Evolutionary conservation across 2,888 invertebrate species (phyloP).

Genomic region (Octonoba sinensis): DNA sequence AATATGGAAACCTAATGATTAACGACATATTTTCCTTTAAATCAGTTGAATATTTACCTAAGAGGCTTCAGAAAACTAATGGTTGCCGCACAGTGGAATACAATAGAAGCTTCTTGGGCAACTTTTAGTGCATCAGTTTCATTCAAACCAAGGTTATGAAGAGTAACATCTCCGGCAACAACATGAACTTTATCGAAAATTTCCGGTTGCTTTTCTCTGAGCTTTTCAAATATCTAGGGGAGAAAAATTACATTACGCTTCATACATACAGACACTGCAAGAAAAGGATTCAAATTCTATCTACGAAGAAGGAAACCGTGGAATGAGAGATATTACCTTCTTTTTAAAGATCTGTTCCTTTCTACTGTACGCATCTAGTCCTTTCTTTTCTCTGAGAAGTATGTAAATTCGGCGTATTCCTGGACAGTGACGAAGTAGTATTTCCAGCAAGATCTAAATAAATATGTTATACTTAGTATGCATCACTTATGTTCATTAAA

Average conservation of each 20-base stretch:
- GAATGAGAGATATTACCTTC: constrained; percentile 76
- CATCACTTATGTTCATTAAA: not conserved
- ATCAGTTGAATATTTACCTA: constrained; percentile 66
- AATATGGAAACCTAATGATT: too few species aligned
- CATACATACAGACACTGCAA: not conserved
- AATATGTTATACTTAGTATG: not conserved
- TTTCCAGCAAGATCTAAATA: constrained; percentile 81
- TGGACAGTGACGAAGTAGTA: constrained; percentile 85
- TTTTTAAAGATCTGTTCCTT: constrained; percentile 81
- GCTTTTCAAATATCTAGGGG: constrained; percentile 31
- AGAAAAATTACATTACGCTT: not conserved
- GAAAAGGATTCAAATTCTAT: not conserved
- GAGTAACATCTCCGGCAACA: constrained; percentile 63
- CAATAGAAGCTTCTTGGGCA: constrained; percentile 72
- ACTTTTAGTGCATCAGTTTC: constrained; percentile 70
- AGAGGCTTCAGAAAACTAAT: constrained; percentile 74
- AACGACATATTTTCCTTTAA: not conserved
- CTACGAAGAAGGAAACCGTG: not conserved
- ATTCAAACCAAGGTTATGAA: constrained; percentile 67
- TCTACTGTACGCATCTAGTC: constrained; percentile 77
- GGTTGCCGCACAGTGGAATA: constrained; percentile 75
- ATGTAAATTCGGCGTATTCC: constrained; percentile 82
- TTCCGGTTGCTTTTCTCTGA: constrained; percentile 37
- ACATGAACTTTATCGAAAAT: constrained; percentile 56
- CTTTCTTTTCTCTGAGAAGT: constrained; percentile 81